These are phyloP conservation scores for Lasioglossum villosulum DNA, from an alignment of 2,888 invertebrate species.

Conservation along the genomic window DNA sequence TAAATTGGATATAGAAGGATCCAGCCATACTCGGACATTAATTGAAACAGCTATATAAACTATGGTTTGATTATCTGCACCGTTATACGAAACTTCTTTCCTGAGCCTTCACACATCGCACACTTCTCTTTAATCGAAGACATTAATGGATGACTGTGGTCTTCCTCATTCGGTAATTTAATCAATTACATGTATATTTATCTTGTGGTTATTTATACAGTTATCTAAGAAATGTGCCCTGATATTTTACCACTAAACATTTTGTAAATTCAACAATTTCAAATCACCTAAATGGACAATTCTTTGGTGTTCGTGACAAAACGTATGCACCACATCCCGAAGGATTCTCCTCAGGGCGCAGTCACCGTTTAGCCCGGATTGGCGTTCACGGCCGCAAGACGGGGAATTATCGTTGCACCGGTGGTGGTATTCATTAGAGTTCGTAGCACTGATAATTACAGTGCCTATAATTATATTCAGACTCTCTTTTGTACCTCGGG, in stretches of 20 bases:
- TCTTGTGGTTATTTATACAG: not conserved
- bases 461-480: slow-evolving; percentile 1
- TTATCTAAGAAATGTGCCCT: not conserved
- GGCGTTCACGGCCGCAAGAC: not conserved
- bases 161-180: too few relatives aligned
- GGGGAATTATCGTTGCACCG: not conserved
- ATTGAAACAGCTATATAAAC: too few relatives aligned
- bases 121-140: not conserved
- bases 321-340: not conserved
- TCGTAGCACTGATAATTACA: slow-evolving; percentile 1
- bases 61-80: not conserved
- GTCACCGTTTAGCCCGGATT: not conserved
- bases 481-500: not conserved
- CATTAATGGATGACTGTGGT: not conserved
- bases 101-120: not conserved
- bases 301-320: not conserved
- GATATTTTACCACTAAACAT: not conserved
- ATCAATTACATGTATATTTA: not conserved
- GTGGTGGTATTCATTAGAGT: not conserved
- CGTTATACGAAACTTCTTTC: not conserved
- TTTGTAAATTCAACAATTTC: not conserved
- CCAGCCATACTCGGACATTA: too few relatives aligned
- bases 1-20: not conserved
- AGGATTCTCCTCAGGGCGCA: not conserved
- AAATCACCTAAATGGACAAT: not conserved